These are phyloP conservation scores for Eleutherodactylus coqui DNA, from an alignment of 2,797 vertebrate species.

Conservation along the genomic window DNA sequence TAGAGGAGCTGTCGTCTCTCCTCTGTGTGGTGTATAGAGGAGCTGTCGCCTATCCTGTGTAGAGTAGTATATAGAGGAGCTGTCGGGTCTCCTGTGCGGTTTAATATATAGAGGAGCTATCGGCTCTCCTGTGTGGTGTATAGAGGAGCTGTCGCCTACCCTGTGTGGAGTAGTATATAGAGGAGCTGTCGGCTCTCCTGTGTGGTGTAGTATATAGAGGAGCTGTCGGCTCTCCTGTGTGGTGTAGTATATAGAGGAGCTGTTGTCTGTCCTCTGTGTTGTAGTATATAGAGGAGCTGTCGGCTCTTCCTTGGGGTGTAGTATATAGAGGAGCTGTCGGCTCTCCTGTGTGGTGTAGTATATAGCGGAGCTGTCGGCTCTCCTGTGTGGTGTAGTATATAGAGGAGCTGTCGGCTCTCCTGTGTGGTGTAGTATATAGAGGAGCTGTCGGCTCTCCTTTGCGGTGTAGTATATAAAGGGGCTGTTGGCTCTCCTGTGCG, in stretches of 20 bases:
- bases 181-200: background rate
- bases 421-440: constrained; percentile 1
- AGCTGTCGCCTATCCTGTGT: background rate
- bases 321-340: background rate
- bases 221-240: background rate
- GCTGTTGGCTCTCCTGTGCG: no score
- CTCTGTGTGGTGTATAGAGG: background rate
- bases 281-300: background rate
- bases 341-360: background rate
- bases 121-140: background rate
- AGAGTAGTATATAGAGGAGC: background rate
- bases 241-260: background rate
- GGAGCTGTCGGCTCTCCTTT: background rate
- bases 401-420: background rate
- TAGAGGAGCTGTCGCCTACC: constrained; percentile 1
- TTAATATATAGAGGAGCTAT: background rate
- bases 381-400: constrained; percentile 6
- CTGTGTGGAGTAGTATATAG: background rate
- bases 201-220: constrained; percentile 12
- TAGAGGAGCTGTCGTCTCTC: constrained; percentile 10
- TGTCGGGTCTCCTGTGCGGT: background rate
- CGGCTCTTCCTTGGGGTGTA: background rate
- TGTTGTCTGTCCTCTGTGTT: background rate
- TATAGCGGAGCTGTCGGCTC: background rate
- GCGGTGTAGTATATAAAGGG: no score